Evolutionary conservation across 2,888 invertebrate species (phyloP).

Genomic region (Trachelus tabidus): DNA sequence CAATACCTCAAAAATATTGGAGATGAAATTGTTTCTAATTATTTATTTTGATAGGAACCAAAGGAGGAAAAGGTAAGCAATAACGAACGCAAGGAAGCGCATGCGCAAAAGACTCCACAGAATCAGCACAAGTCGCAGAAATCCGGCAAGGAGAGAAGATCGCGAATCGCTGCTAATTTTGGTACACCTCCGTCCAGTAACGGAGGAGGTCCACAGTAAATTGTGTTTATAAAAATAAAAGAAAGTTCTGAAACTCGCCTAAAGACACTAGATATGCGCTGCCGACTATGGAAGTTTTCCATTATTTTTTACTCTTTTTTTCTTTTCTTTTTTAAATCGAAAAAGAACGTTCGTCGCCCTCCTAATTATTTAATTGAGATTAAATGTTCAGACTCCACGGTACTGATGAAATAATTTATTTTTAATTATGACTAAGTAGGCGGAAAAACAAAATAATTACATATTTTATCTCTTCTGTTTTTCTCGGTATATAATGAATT

Average conservation of each 20-base stretch:
- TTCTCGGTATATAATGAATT: not conserved
- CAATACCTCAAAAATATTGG: not conserved
- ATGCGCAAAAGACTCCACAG: slow-evolving; percentile 30
- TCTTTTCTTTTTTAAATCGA: not conserved
- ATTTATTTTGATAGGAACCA: slow-evolving; percentile 14
- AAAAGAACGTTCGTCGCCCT: not conserved
- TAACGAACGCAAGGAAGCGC: not conserved
- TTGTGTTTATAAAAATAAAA: not conserved
- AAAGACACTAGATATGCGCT: not conserved
- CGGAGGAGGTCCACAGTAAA: slow-evolving; percentile 42
- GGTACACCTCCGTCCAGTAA: slow-evolving; percentile 44
- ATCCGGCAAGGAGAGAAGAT: slow-evolving; percentile 50
- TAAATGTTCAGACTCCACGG: not conserved
- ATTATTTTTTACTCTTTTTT: not conserved
- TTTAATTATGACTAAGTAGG: not conserved
- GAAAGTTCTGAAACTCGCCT: not conserved
- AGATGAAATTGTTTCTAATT: not conserved
- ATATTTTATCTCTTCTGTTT: not conserved
- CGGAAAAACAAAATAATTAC: not conserved
- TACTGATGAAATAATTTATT: not conserved
- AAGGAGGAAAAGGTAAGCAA: slow-evolving; percentile 16
- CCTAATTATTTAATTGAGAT: not conserved
- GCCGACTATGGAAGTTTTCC: not conserved
- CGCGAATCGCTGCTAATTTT: slow-evolving; percentile 64
- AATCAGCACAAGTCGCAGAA: slow-evolving; percentile 42